Evolutionary conservation across 2,797 vertebrate species (phyloP), one percentile per base, ranked within the genome.

Genomic region (Gila robusta): DNA sequence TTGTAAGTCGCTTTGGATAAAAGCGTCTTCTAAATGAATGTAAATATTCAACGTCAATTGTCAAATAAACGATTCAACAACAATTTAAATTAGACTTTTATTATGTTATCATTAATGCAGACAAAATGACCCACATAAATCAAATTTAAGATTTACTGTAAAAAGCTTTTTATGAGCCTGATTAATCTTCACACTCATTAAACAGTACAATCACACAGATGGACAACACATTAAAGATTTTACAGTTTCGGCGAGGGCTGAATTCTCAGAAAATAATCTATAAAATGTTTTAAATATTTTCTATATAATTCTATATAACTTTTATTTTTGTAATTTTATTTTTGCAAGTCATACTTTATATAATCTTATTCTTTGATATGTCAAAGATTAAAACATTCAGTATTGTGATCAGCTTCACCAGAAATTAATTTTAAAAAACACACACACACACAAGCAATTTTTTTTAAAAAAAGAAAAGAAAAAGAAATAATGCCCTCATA

Each of bases 61-160:
- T 37, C 19, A 77, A 62, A 74, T 17, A 59, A 59, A 81, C 7
- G 6, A 52, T 62, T 37, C 2, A 21, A 41, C 12, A 19, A 81
- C 35, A 52, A 19, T 37, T 70, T 47, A 16, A 76, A 39, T 7
- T 5, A 78, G 4, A 16, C 28, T 28, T 87, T 83, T 80, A 82
- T 84, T 81, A 16, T 73, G n/a, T 84, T 35, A 70, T 41, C n/a
- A 49, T 79, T 81, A 37, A 47, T 56, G 23, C 16, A 79, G 52
- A 70, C 41, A 85, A 77, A 52, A 52, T 73, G 12, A 71, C 16
- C 23, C 19, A 69, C 5, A 56, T 54, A 69, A 74, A 67, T 37
- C n/a, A 62, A 77, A 56, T 3, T 5, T 28, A 41, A 44, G 17
- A 67, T 70, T 2, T 39, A 72, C 66, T 28, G n/a, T 21, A 28